These are phyloP conservation scores for Gymnocypris eckloni DNA, from an alignment of 2,797 vertebrate species.

Conservation along the genomic window DNA sequence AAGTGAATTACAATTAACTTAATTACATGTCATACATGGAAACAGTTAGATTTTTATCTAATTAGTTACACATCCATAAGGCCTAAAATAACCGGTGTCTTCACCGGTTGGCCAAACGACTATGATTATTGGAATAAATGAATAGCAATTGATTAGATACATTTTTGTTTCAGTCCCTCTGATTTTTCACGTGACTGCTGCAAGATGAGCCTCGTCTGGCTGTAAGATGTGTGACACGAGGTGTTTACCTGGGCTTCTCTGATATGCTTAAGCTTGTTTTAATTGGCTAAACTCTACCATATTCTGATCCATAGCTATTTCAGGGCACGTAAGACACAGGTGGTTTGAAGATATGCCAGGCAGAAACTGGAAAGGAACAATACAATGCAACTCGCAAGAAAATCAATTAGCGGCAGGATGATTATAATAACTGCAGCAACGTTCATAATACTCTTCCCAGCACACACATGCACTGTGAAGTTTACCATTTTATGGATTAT, in stretches of 20 bases:
- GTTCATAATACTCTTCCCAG: constrained; percentile 63
- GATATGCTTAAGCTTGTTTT: constrained; percentile 37
- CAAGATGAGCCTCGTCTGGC: background rate
- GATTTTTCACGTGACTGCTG: constrained; percentile 29
- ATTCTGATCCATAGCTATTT: constrained; percentile 46
- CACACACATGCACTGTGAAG: background rate
- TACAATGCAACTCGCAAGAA: constrained; percentile 28
- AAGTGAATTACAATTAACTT: background rate
- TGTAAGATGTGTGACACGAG: background rate
- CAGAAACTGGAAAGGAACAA: background rate
- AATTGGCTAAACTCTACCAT: constrained; percentile 46
- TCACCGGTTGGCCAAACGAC: background rate
- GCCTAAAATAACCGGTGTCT: constrained; percentile 4
- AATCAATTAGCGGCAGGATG: constrained; percentile 61
- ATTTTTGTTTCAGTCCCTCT: background rate
- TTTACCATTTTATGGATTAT: background rate
- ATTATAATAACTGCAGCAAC: constrained; percentile 3
- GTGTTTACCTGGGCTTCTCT: constrained; percentile 16
- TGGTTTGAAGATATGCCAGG: constrained; percentile 18
- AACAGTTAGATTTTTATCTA: background rate
- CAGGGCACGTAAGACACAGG: constrained; percentile 35
- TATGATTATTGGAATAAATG: background rate
- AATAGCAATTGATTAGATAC: background rate
- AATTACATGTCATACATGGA: background rate
- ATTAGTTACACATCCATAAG: background rate